Base-by-base conservation (phyloP, 1,140 invertebrate species). In the Cotesia chilonis region DNA sequence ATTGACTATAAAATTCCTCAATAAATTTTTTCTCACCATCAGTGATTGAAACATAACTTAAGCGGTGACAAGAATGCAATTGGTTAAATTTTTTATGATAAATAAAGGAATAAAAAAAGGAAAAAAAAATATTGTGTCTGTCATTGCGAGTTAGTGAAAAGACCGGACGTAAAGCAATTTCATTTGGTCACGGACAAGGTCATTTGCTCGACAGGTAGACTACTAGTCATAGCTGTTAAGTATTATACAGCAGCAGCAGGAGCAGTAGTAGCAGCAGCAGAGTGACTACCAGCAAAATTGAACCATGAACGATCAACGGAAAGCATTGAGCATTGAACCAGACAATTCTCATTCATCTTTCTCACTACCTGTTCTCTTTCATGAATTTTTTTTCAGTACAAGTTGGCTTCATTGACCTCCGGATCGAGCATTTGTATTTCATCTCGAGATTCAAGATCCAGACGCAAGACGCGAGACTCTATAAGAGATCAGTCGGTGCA, bases 151-250 rank as follows among this genome's bases (percentile, higher is more conserved):
- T 57, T 7, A 36, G 28, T 47, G 63, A 67, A 51, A 60, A 37
- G 41, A 72, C 74, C 74, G 74, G 74, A 75, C 74, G 70, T 72
- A 47, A 17, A 69, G 54, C 51, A 64, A 75, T 77, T 77, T 75
- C 67, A 51, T 77, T 77, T 77, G 68, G 76, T 75, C 74, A 77
- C 72, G 76, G 72, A 66, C 68, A 75, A 77, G 74, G 71, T 75
- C 68, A 74, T 72, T 47, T 66, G 68, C 67, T 74, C 71, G 76
- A 77, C 76, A 77, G 76, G 74, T 75, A 71, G 68, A 47, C 41
- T 47, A 47, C 41, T 47, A 47, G 41, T 47, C 41, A 47, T 47
- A 47, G 41, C 55, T 65, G 72, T 4, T 4, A 10, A 20, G 17
- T 41, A 57, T 9, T 12, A 4, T 17, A 10, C 20, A 59, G 12